phyloP scores from a whole-genome alignment of 2,888 invertebrate genomes.

The Catocala nupta region DNA sequence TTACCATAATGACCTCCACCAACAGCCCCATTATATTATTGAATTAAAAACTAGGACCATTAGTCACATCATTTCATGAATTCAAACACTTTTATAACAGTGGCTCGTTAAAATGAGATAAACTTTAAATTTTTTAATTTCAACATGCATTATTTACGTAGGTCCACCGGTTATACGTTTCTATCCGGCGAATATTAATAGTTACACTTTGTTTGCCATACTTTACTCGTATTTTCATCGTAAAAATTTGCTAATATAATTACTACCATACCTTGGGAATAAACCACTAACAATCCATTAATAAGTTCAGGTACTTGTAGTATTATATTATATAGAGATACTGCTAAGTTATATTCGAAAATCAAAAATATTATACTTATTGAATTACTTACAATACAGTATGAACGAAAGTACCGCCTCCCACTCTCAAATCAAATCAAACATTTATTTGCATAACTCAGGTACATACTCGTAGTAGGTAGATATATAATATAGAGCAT shows the following conservation, averaged over 20 bases:
- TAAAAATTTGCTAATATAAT: conserved; percentile 36
- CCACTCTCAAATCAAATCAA: no score
- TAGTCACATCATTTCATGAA: conserved; percentile 47
- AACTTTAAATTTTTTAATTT: conserved; percentile 66
- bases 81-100: conserved; percentile 59
- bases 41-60: conserved; percentile 27
- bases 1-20: neutral
- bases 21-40: conserved; percentile 17
- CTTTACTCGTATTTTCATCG: conserved; percentile 35
- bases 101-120: conserved; percentile 53
- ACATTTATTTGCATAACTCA: no score
- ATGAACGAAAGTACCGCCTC: no score
- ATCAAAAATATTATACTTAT: neutral
- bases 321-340: no score
- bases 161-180: conserved; percentile 51
- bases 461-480: no score
- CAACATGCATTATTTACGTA: conserved; percentile 64
- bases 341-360: no score
- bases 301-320: no score
- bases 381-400: neutral
- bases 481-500: no score
- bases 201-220: conserved; percentile 47
- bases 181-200: conserved; percentile 52
- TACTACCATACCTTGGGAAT: conserved; percentile 19
- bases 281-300: conserved; percentile 6